A percentile compares a stretch with the other conserved stretches of the same genome.
phyloP scores from a whole-genome alignment of 2,888 invertebrate genomes.

The Ophonus ardosiacus region DNA sequence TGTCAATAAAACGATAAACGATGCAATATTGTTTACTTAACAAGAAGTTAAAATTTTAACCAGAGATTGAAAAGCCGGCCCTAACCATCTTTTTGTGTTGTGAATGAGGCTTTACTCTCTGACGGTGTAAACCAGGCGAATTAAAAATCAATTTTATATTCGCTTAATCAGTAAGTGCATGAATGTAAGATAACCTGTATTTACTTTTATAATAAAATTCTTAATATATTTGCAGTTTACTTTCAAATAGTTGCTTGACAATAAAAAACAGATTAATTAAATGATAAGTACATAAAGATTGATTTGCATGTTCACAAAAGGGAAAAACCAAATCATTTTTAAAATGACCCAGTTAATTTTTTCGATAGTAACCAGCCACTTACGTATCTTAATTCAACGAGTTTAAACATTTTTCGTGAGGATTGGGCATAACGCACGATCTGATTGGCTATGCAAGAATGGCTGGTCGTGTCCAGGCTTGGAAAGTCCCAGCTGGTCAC shows the following conservation, averaged over 20 bases:
- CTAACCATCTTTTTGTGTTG: no score
- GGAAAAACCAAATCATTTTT: background rate
- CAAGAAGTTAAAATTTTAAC: no score
- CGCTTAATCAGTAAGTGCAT: no score
- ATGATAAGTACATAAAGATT: background rate
- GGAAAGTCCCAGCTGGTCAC: slow-evolving; percentile 10
- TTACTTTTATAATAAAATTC: no score
- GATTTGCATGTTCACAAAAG: background rate
- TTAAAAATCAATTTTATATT: no score
- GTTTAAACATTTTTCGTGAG: slow-evolving; percentile 38
- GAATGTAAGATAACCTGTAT: no score
- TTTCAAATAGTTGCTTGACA: background rate
- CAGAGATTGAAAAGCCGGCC: no score
- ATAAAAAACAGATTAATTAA: background rate
- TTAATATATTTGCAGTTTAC: background rate
- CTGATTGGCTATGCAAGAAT: slow-evolving; percentile 19
- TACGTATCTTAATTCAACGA: slow-evolving; percentile 20
- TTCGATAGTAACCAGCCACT: background rate
- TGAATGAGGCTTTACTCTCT: no score
- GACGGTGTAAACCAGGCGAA: no score
- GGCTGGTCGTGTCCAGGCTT: slow-evolving; percentile 25
- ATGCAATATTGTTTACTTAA: no score
- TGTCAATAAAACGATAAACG: no score
- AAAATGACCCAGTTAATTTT: slow-evolving; percentile 27
- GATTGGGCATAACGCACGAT: slow-evolving; percentile 34